Base-by-base conservation (phyloP, 2,888 invertebrate genomes). In the Tridacna crocea region DNA sequence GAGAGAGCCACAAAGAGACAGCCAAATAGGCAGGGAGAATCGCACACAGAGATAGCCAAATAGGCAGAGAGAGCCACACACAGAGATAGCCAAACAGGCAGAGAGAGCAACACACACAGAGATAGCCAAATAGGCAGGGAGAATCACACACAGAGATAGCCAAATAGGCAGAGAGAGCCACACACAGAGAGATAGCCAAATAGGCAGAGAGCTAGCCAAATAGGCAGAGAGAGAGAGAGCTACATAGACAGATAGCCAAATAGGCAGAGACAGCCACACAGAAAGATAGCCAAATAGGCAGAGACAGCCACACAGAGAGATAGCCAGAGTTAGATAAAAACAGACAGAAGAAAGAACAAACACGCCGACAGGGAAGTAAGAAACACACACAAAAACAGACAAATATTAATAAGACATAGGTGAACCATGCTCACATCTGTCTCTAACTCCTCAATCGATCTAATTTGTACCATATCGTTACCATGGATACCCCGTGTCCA, bases 401-500 rank as follows among this genome's bases (percentile, higher is more conserved):
- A 61, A 4, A 24, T 2, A 61, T 13, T 11, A 17, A 36, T 13
- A 51, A 72, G 17, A 55, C 6, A 72, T 22, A 51, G 48, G 58
- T 22, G 11, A 6, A 58, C 10, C 27, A 10, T 51, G 61, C 77
- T 72, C 70, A 77, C 77, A 24, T 77, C 77, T 26, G 70, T 58
- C 46, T 77, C 72, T 22, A 77, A 72, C 12, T 58, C 72, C 24
- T 77, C 77, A 46, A 72, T 47, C 47, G 77, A 70, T 61, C 66
- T 65, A 3, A 47, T 65, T 19, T 27, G 63, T 19, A 75, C 75
- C n/a, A 65, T 63, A 36, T 75, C 75, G 24, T 75, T 65, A n/a
- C 65, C 75, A 27, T 63, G 75, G 26, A 47, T 63, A 46, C 75
- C 46, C 24, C 65, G 47, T 19, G 46, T 66, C 66, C 65, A 75